A percentile compares a stretch with the other conserved stretches of the same genome.
These are phyloP conservation scores for Nibea albiflora DNA, from an alignment of 2,113 vertebrate genomes.

Conservation along the genomic window DNA sequence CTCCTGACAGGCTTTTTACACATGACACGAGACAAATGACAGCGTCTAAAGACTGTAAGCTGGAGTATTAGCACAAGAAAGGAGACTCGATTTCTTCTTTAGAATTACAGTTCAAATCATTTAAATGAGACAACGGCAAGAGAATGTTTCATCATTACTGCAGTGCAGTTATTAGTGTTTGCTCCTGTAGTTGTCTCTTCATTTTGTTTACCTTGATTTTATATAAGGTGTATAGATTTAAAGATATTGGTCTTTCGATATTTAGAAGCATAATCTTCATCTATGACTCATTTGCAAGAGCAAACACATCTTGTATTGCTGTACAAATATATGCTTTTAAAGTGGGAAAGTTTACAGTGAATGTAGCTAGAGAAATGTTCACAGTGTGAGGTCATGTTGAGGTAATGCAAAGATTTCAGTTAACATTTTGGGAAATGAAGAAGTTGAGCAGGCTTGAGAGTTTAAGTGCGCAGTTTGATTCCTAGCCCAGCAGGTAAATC, in stretches of 20 bases:
- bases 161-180: background rate
- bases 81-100: background rate
- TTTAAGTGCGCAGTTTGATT: no score
- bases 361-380: no score
- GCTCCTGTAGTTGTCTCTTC: background rate
- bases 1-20: background rate
- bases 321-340: background rate
- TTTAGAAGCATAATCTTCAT: background rate
- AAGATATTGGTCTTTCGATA: background rate
- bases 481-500: background rate
- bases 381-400: no score
- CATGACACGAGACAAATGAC: background rate
- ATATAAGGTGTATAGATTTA: background rate
- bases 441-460: no score
- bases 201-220: background rate
- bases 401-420: no score
- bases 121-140: background rate
- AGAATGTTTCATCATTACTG: background rate
- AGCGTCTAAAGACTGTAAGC: background rate
- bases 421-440: no score
- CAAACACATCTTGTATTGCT: background rate
- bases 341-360: background rate
- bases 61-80: background rate
- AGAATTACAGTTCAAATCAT: background rate
- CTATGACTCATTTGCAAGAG: background rate